These are phyloP conservation scores for Poecilia velifera DNA, from an alignment of 2,797 vertebrate genomes.

Conservation along the genomic window DNA sequence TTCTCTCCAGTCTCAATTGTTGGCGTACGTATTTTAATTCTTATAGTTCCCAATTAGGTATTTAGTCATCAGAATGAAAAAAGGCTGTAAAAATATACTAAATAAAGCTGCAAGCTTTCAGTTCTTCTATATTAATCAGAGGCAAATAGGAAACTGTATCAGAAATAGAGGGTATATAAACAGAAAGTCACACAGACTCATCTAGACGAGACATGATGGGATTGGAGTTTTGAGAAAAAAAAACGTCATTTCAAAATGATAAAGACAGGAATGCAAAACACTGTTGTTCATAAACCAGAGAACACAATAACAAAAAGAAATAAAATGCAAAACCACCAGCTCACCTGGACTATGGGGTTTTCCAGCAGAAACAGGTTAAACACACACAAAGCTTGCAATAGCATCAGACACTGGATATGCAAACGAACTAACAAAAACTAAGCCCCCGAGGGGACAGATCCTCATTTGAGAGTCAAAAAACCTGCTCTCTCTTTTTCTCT, in stretches of 20 bases:
- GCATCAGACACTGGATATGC: slow-evolving; percentile 21
- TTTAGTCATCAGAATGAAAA: slow-evolving; percentile 32
- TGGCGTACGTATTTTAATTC: not conserved
- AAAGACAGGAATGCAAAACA: slow-evolving; percentile 34
- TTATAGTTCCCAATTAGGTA: not conserved
- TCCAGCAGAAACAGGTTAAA: slow-evolving; percentile 12
- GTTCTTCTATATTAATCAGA: slow-evolving; percentile 39
- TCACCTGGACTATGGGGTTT: slow-evolving; percentile 30
- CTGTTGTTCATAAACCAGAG: slow-evolving; percentile 36
- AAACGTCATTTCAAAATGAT: slow-evolving; percentile 16
- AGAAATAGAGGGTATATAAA: slow-evolving; percentile 14
- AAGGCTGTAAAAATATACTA: slow-evolving; percentile 41
- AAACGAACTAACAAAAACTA: slow-evolving; percentile 23
- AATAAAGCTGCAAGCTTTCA: slow-evolving; percentile 27
- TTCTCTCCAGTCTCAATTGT: not conserved
- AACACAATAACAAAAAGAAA: slow-evolving; percentile 34
- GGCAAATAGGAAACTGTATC: slow-evolving; percentile 14
- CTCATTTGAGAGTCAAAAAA: slow-evolving; percentile 36
- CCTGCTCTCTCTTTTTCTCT: slow-evolving; percentile 7
- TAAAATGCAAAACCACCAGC: slow-evolving; percentile 31
- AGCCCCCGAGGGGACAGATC: slow-evolving; percentile 10
- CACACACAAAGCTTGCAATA: not conserved
- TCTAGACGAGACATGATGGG: slow-evolving; percentile 37
- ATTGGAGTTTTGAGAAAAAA: slow-evolving; percentile 24
- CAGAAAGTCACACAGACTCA: slow-evolving; percentile 22